Evolutionary conservation across 2,113 vertebrate genomes (phyloP).

Genomic region (Silurus glanis): DNA sequence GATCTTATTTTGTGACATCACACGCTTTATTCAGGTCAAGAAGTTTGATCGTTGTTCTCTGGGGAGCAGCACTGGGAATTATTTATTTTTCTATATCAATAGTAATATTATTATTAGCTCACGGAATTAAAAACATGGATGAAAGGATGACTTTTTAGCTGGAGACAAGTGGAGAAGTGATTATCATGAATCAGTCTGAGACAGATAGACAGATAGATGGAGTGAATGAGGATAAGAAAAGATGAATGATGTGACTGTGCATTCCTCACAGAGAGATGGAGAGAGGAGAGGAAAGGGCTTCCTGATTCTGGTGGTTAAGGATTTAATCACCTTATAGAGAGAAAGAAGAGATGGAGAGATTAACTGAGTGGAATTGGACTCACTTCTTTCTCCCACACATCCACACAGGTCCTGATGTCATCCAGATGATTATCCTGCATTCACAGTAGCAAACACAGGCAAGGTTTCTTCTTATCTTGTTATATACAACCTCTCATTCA

Average conservation of each 20-base stretch:
- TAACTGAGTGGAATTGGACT: neutral
- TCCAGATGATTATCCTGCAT: neutral
- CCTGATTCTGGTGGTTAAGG: slow-evolving; percentile 64
- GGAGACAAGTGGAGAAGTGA: neutral
- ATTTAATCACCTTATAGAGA: slow-evolving; percentile 71
- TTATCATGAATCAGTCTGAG: neutral
- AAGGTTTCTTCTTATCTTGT: neutral
- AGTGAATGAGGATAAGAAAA: neutral
- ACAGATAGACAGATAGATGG: neutral
- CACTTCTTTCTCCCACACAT: neutral
- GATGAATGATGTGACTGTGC: neutral
- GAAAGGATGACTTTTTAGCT: neutral
- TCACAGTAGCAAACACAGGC: neutral
- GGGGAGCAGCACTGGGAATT: neutral
- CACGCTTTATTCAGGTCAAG: neutral
- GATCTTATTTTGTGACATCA: neutral
- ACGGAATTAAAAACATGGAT: neutral
- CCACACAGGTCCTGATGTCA: neutral
- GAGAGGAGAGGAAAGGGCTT: slow-evolving; percentile 58
- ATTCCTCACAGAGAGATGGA: neutral
- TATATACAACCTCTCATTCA: neutral
- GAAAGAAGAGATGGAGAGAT: slow-evolving; percentile 26
- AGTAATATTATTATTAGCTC: neutral
- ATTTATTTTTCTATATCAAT: too few relatives aligned
- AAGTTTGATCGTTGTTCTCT: neutral